Base-by-base conservation (phyloP, 2,888 invertebrate genomes). In the Pherbina coryleti region DNA sequence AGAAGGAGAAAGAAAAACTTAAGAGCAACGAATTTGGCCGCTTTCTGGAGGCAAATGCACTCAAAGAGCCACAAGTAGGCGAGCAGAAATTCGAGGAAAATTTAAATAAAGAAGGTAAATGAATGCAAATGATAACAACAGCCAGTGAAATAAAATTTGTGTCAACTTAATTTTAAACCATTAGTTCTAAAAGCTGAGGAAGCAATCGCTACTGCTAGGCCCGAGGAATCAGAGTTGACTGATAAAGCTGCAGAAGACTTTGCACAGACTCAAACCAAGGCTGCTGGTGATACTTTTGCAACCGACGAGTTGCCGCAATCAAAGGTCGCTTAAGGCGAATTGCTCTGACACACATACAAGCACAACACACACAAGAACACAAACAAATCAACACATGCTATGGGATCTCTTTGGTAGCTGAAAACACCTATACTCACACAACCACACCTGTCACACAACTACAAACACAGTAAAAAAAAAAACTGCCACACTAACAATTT, bases 351-450 rank as follows among this genome's bases (percentile, higher is more conserved):
- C 78, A 80, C 71, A 80, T 77, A 72, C 19, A 19, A 2, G 44
- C 73, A 81, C 78, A 75, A 76, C 74, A 79, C 31, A 76, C 80
- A 70, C 64, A 69, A 62, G 70, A 11, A 75, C 55, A 80, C 60
- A 79, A 44, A 72, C 67, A 79, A 69, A 73, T 77, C 79, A 75
- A 80, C 72, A 75, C 62, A 81, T 76, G 75, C 82, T 81, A 82
- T 83, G 83, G 75, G 84, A 83, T 81, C 81, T 80, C 84, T 86
- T 86, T 85, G 86, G 85, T 86, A 71, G 81, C 79, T 84, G 80
- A 34, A 55, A 7, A 69, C 53, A 44, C 69, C 11, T 14, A 51
- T 31, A 44, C 28, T 25, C 71, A 22, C 22, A n/a, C 11, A 55
- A 71, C 31, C 14, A n/a, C 55, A 55, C 31, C 31, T 19, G n/a